These are phyloP conservation scores for Drosophila grimshawi DNA, from an alignment of 1,140 invertebrate species.

Conservation along the genomic window DNA sequence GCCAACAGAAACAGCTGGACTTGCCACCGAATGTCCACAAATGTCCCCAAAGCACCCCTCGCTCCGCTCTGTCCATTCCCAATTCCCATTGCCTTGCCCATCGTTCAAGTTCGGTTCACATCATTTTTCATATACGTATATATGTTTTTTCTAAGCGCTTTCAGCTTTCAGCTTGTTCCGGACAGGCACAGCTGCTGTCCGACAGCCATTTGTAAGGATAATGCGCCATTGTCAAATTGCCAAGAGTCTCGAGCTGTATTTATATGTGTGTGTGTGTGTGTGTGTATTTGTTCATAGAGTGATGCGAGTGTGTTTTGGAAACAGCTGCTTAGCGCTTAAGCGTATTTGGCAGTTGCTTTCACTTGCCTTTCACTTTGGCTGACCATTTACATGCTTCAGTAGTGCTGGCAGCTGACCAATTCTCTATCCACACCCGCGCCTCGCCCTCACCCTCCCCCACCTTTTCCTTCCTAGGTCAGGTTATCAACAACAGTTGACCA, in stretches of 20 bases:
- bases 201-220: slow-evolving; percentile 71
- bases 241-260: slow-evolving; percentile 42
- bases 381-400: slow-evolving; percentile 51
- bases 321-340: slow-evolving; percentile 66
- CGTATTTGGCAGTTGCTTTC: slow-evolving; percentile 52
- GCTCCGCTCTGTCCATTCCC: background rate
- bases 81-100: too few species aligned
- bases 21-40: slow-evolving; percentile 7
- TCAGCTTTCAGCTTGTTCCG: slow-evolving; percentile 9
- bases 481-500: background rate
- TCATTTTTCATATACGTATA: slow-evolving; percentile 50
- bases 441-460: background rate
- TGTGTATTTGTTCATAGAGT: too few species aligned
- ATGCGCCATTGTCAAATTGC: slow-evolving; percentile 78
- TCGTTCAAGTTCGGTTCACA: slow-evolving; percentile 19
- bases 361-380: slow-evolving; percentile 18
- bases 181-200: slow-evolving; percentile 41
- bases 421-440: background rate
- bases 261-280: background rate
- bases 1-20: slow-evolving; percentile 37
- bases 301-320: slow-evolving; percentile 6
- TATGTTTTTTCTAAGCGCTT: slow-evolving; percentile 5
- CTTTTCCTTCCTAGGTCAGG: background rate
- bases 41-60: background rate
- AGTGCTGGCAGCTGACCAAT: slow-evolving; percentile 25